phyloP scores from a whole-genome alignment of 1,140 invertebrate species.

The Drosophila chauvacae region DNA sequence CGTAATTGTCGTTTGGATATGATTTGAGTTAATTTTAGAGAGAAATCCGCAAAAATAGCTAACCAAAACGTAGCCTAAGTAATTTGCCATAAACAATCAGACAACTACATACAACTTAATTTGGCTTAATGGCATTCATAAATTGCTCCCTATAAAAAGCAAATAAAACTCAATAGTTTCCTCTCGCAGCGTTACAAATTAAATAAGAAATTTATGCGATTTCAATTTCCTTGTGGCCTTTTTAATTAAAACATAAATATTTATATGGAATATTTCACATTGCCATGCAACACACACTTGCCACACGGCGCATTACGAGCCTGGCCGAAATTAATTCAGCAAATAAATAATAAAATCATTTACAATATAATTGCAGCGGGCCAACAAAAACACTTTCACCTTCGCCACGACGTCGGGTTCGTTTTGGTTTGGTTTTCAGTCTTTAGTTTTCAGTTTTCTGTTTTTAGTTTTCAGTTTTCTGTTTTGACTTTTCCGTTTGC shows the following conservation, averaged over 20 bases:
- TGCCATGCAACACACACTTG: constrained; percentile 16
- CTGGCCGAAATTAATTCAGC: constrained; percentile 72
- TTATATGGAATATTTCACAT: constrained; percentile 80
- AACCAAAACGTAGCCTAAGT: constrained; percentile 2
- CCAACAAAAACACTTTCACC: constrained; percentile 78
- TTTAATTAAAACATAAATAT: constrained; percentile 83
- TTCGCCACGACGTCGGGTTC: constrained; percentile 61
- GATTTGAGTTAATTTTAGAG: neutral
- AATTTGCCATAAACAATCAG: constrained; percentile 30
- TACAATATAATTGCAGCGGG: constrained; percentile 78
- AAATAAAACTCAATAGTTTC: constrained; percentile 64
- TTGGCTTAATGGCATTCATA: constrained; percentile 67
- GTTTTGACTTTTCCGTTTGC: constrained; percentile 14
- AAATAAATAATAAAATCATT: constrained; percentile 83
- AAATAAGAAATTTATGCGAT: constrained; percentile 72
- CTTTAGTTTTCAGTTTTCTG: constrained; percentile 13
- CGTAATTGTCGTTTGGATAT: neutral
- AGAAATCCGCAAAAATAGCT: constrained; percentile 7
- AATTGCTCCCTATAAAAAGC: constrained; percentile 76
- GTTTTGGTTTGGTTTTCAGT: constrained; percentile 15
- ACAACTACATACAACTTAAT: constrained; percentile 61
- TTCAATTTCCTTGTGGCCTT: constrained; percentile 80
- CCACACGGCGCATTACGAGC: constrained; percentile 24
- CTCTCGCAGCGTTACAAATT: constrained; percentile 59
- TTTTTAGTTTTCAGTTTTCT: constrained; percentile 10